Conservation (phyloP, 1,140 invertebrate species). For the Galleria mellonella region DNA sequence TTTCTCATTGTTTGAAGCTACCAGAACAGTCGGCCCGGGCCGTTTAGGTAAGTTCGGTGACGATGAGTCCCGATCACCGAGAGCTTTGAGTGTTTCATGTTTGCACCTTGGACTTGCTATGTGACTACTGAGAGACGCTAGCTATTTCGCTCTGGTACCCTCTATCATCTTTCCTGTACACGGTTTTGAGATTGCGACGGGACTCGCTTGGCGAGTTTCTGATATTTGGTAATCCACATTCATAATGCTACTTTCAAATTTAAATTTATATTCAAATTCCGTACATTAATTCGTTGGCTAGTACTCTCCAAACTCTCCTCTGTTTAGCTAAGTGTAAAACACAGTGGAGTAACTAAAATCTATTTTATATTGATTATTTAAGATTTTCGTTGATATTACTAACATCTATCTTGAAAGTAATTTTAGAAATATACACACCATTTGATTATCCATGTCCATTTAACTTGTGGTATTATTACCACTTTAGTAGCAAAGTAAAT, state of each 20-base stretch:
- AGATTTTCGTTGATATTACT: no score
- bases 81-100: slow-evolving; percentile 76
- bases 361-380: no score
- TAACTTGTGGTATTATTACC: no score
- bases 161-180: slow-evolving; percentile 70
- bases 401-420: no score
- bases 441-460: no score
- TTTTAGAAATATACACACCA: no score
- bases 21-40: slow-evolving; percentile 2
- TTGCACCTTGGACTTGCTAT: slow-evolving; percentile 76
- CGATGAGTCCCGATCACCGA: slow-evolving; percentile 59
- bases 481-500: no score
- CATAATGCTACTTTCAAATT: no score
- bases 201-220: slow-evolving; percentile 50
- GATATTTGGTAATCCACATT: background rate
- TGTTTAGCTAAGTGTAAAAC: no score
- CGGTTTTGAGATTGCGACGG: slow-evolving; percentile 63
- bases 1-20: background rate
- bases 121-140: slow-evolving; percentile 69
- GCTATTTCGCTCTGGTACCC: slow-evolving; percentile 69
- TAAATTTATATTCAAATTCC: no score
- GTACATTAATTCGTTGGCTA: no score
- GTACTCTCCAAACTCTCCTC: background rate
- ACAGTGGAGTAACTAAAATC: no score
- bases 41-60: slow-evolving; percentile 60